Evolutionary conservation across 2,113 vertebrate species (phyloP), one percentile per base, ranked within the genome.

Genomic region (Ammospiza nelsoni): DNA sequence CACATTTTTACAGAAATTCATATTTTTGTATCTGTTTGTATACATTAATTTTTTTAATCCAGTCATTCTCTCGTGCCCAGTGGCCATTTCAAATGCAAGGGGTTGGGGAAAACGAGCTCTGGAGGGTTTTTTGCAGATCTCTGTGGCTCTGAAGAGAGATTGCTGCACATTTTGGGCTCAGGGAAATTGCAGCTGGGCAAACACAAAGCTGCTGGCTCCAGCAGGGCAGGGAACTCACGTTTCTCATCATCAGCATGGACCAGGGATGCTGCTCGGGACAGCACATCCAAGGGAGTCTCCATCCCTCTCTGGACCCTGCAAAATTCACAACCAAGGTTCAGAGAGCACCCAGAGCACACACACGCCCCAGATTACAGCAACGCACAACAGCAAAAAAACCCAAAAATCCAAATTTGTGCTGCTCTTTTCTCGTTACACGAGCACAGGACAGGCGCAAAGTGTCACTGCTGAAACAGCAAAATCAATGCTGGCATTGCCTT

Each of bases 211-310:
- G 13, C 61, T 35, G 15, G 12, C 9, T 39, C 39, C 39, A 39
- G 2, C 22, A 28, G 49, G 84, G 58, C 73, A 68, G 46, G 87
- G 14, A 76, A 74, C 99, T 99, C 96, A 99, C 99, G 99, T 96
- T 99, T 99, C 94, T 99, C 99, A 86, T 99, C 99, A 52, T 99
- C 99, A 9, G 99, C 99, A 16, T 99, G 99, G 76, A 99, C 98
- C 96, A 99, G 98, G 41, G 99, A 99, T 27, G 99, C 99, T 89
- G 99, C 99, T 98, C 99, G 98, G n/a, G 99, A 99, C 98, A 99
- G 84, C 83, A 99, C 99, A 97, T 99, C 99, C 98, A 99, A 61
- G 13, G 99, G 99, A 21, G 99, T 99, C 98, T 99, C 99, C 99
- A 99, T 99, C 97, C 98, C 98, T 97, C 97, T 97, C 49, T 52